A percentile compares a stretch with the other conserved stretches of the same genome.
These are phyloP conservation scores for Cremastobaeus sp. DNA, from an alignment of 2,888 invertebrate genomes.

Conservation along the genomic window DNA sequence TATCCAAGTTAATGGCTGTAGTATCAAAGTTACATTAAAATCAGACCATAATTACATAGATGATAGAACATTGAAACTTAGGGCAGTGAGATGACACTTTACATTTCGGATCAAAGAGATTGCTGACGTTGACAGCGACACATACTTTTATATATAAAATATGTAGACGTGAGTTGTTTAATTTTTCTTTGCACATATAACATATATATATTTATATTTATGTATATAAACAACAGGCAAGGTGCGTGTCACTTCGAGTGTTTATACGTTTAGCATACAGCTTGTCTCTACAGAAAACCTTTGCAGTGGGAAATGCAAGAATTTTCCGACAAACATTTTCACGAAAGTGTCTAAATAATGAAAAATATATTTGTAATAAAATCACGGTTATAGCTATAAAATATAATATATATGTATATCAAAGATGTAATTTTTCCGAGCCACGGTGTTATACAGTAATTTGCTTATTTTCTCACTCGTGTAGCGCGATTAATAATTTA, in stretches of 20 bases:
- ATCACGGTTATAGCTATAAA: constrained; percentile 22
- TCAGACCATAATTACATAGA: not conserved
- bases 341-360: constrained; percentile 24
- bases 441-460: constrained; percentile 9
- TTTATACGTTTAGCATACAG: constrained; percentile 33
- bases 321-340: no score
- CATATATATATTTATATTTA: constrained; percentile 38
- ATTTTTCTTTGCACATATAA: constrained; percentile 40
- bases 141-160: constrained; percentile 33
- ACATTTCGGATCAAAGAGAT: constrained; percentile 5
- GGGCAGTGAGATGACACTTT: constrained; percentile 16
- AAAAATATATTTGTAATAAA: constrained; percentile 29
- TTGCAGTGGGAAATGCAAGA: no score
- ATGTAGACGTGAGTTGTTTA: constrained; percentile 29
- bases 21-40: constrained; percentile 12
- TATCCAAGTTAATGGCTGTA: constrained; percentile 7
- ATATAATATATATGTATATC: constrained; percentile 28
- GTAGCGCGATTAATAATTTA: constrained; percentile 45
- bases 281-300: no score
- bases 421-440: constrained; percentile 1
- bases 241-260: constrained; percentile 42
- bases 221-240: constrained; percentile 45
- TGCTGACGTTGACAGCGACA: constrained; percentile 38
- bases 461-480: constrained; percentile 14
- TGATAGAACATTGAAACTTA: constrained; percentile 11